Evolutionary conservation across 2,797 vertebrate genomes (phyloP), one percentile per base, ranked within the genome.

Genomic region (Pelobates cultripes): DNA sequence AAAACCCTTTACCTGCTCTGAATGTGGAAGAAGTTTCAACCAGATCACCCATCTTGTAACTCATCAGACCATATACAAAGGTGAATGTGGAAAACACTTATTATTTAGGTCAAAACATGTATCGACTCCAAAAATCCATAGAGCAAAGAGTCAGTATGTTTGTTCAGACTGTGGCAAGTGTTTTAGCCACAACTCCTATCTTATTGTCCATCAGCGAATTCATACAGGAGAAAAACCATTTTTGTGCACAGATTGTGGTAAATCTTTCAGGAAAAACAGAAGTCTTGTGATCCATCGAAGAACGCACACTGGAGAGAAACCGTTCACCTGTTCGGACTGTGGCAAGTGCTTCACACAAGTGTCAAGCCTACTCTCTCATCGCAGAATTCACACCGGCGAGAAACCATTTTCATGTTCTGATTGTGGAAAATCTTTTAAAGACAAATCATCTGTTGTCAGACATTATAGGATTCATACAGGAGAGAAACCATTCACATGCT

Each of bases 151-250:
- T 6, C 47, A 5, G 47, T 51, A 51, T 51, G 47, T 51, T 5
- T 51, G 47, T 51, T 51, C 47, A 6, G 47, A 51, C 47, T 51
- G 47, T 10, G 47, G 47, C 5, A 51, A 51, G 10, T 51, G 47
- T 51, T 51, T 51, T 3, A 10, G 5, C 47, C 5, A 3, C 6
- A 66, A 15, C 42, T 87, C 87, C 73, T 79, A 88, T 73, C 78
- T 72, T 43, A 69, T 75, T 70, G 74, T 86, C 86, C 89, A 89
- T 82, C 79, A 84, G 55, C 88, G 87, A 78, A 88, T 87, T 57
- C 47, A 51, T 10, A 51, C 47, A 5, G 47, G 47, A 6, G 47
- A 51, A 10, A 51, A 51, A 51, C 47, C 89, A 90, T 44, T 89
- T 87, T 0, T 87, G 88, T 61, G 89, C 86, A 0, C 17, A n/a